Evolutionary conservation across 2,797 vertebrate species (phyloP).

Genomic region (Botia kubotai): DNA sequence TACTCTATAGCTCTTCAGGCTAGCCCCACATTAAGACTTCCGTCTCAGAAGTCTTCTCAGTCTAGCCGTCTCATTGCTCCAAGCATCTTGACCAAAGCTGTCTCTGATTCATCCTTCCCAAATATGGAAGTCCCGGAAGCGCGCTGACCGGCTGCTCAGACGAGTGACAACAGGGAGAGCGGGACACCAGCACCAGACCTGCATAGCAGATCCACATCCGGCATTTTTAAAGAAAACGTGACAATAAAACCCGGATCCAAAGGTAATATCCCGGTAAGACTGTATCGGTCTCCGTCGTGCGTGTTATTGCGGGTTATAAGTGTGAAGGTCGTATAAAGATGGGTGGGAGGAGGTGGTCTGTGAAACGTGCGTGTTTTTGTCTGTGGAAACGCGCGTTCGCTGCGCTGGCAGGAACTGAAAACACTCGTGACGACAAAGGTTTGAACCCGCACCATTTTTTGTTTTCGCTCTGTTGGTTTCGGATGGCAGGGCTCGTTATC

Average conservation of each 20-base stretch:
- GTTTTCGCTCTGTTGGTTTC: constrained; percentile 35
- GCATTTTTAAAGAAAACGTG: constrained; percentile 50
- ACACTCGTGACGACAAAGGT: constrained; percentile 36
- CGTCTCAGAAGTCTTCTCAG: neutral
- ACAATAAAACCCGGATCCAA: constrained; percentile 5
- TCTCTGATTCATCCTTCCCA: constrained; percentile 77
- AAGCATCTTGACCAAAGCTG: constrained; percentile 28
- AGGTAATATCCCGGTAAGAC: constrained; percentile 52
- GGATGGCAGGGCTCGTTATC: constrained; percentile 21
- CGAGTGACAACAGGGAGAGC: constrained; percentile 72
- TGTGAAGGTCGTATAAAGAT: neutral
- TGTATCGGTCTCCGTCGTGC: neutral
- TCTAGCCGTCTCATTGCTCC: neutral
- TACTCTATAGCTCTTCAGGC: too few species aligned
- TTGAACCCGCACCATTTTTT: constrained; percentile 51
- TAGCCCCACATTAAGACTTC: too few species aligned
- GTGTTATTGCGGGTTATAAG: neutral
- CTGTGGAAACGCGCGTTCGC: constrained; percentile 35
- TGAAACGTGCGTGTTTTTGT: constrained; percentile 51
- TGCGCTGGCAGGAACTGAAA: constrained; percentile 37
- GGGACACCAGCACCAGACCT: constrained; percentile 54
- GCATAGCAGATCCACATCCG: constrained; percentile 51
- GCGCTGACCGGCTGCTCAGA: constrained; percentile 74
- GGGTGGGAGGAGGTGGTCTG: constrained; percentile 33
- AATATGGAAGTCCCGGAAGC: constrained; percentile 93